phyloP scores from a whole-genome alignment of 1,140 invertebrate genomes.

The Sinonovacula constricta region DNA sequence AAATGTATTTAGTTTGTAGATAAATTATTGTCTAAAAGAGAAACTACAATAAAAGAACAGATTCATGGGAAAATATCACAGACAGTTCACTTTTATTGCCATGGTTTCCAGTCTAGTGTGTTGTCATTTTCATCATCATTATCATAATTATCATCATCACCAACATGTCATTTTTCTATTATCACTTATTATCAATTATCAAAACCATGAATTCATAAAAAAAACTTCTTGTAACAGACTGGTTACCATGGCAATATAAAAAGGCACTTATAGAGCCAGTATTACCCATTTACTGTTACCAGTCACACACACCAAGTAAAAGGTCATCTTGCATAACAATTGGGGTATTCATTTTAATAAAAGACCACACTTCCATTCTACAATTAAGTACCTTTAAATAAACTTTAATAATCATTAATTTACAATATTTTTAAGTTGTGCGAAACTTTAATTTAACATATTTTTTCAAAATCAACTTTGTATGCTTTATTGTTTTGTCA shows the following conservation, averaged over 20 bases:
- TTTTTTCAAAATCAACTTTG: neutral
- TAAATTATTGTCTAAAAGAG: constrained; percentile 27
- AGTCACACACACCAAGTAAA: constrained; percentile 22
- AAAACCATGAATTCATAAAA: neutral
- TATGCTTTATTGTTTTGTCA: too few relatives aligned
- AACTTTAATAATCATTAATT: neutral
- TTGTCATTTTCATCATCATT: constrained; percentile 13
- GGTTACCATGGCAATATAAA: constrained; percentile 33
- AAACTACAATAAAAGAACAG: constrained; percentile 37
- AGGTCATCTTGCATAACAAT: constrained; percentile 25
- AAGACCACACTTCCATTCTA: neutral
- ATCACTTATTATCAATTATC: constrained; percentile 1
- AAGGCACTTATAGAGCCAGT: constrained; percentile 37
- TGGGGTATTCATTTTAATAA: too few relatives aligned
- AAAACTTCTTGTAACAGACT: neutral
- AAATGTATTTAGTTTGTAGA: too few relatives aligned
- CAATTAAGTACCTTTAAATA: neutral
- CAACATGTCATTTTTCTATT: too few relatives aligned
- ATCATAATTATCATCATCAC: too few relatives aligned
- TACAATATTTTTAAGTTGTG: neutral
- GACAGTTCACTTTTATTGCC: constrained; percentile 25
- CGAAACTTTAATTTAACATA: neutral
- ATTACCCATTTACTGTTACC: constrained; percentile 2
- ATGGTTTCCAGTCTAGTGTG: constrained; percentile 24
- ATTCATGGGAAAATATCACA: constrained; percentile 45